Conservation (phyloP, 1,140 invertebrate species). For the Drosophila lini region DNA sequence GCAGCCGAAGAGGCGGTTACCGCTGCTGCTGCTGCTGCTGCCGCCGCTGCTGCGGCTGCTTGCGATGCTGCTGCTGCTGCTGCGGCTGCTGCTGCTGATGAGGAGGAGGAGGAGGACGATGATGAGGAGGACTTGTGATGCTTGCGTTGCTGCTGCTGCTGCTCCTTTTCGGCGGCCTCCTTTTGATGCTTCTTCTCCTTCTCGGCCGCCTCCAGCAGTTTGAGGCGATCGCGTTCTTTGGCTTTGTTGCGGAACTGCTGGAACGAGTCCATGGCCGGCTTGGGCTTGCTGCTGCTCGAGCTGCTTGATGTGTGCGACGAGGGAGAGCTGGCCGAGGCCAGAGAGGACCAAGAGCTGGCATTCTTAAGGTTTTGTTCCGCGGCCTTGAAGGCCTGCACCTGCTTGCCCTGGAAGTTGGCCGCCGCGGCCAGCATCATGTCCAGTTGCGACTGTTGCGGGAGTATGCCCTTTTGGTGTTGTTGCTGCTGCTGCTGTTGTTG, state of each 20-base stretch:
- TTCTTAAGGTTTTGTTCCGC: constrained; percentile 93
- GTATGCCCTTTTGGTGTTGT: constrained; percentile 47
- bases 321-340: constrained; percentile 92
- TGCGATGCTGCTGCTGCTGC: constrained; percentile 21
- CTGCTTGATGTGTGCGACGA: constrained; percentile 87
- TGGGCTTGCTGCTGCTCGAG: constrained; percentile 86
- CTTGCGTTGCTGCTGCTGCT: constrained; percentile 84
- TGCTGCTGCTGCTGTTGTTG: constrained; percentile 7
- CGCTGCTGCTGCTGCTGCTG: neutral
- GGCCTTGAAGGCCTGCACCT: constrained; percentile 89
- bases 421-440: constrained; percentile 84
- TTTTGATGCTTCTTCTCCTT: constrained; percentile 93
- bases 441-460: constrained; percentile 79
- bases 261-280: constrained; percentile 89
- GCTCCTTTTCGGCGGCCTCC: constrained; percentile 88
- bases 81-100: constrained; percentile 9
- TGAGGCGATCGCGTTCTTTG: constrained; percentile 96
- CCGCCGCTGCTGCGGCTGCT: constrained; percentile 85
- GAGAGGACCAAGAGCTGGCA: constrained; percentile 95
- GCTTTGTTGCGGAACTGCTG: constrained; percentile 97
- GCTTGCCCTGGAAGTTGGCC: constrained; percentile 60
- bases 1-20: constrained; percentile 14
- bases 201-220: constrained; percentile 92
- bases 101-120: constrained; percentile 45
- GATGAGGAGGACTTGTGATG: constrained; percentile 86